These are phyloP conservation scores for Hermodice carunculata DNA, from an alignment of 2,888 invertebrate genomes.

Conservation along the genomic window DNA sequence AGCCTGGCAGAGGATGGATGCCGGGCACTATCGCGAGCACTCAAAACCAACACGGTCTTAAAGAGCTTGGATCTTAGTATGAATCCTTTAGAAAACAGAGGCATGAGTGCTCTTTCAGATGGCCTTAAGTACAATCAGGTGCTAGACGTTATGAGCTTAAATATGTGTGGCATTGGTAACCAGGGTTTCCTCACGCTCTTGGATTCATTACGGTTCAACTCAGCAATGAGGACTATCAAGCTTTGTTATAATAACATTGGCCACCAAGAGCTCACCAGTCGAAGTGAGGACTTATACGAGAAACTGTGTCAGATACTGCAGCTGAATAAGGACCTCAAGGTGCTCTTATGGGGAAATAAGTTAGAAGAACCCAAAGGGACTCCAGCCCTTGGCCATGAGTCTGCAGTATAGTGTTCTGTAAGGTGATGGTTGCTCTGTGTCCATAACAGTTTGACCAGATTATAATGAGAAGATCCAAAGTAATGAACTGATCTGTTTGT, in stretches of 20 bases:
- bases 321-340: conserved; percentile 62
- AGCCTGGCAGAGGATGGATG: conserved; percentile 57
- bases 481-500: too few relatives aligned
- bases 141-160: conserved; percentile 59
- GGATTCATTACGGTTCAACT: conserved; percentile 59
- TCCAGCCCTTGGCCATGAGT: too few relatives aligned
- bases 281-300: conserved; percentile 48
- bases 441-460: too few relatives aligned
- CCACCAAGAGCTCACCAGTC: conserved; percentile 34
- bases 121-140: conserved; percentile 56
- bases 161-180: conserved; percentile 67
- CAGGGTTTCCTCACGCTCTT: conserved; percentile 60
- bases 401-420: too few relatives aligned
- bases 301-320: conserved; percentile 60
- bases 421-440: too few relatives aligned
- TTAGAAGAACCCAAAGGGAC: conserved; percentile 52
- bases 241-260: conserved; percentile 66
- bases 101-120: conserved; percentile 54
- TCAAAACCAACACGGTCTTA: conserved; percentile 53
- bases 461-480: too few relatives aligned
- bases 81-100: conserved; percentile 59
- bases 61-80: conserved; percentile 60
- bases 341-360: conserved; percentile 65
- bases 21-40: conserved; percentile 53
- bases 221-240: conserved; percentile 57